Conservation (phyloP, 2,888 invertebrate species). For the Macrophya alboannulata region DNA sequence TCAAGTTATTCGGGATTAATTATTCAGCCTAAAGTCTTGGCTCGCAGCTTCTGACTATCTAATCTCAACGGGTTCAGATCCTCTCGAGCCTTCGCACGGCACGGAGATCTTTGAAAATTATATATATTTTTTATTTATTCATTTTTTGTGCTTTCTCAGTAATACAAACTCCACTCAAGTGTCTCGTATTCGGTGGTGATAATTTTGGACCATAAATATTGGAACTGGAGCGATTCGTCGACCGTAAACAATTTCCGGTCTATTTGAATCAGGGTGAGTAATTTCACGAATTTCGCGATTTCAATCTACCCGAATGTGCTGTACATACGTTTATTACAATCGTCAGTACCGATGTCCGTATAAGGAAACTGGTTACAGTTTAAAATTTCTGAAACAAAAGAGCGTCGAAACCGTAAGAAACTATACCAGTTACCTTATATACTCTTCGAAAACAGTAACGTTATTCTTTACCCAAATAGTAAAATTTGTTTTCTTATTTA, state of each 20-base stretch:
- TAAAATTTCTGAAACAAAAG: not conserved
- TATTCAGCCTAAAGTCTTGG: not conserved
- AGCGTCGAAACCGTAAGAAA: not conserved
- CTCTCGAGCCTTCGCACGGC: constrained; percentile 38
- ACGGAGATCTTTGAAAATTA: constrained; percentile 40
- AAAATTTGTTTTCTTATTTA: not conserved
- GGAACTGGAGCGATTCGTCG: not conserved
- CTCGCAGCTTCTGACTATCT: constrained; percentile 52
- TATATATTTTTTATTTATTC: not conserved
- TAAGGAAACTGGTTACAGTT: not conserved
- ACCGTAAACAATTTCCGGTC: not conserved
- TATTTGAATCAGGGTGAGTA: constrained; percentile 28
- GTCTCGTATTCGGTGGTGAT: not conserved
- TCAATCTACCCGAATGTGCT: not conserved
- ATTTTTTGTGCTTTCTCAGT: too few relatives aligned
- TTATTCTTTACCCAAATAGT: not conserved
- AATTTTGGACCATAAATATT: not conserved
- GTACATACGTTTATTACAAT: too few relatives aligned
- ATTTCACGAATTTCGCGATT: constrained; percentile 25
- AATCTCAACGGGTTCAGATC: constrained; percentile 58
- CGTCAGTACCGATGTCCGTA: not conserved
- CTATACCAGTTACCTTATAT: too few relatives aligned
- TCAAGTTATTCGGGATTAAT: constrained; percentile 59
- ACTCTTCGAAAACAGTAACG: not conserved
- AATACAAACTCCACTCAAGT: not conserved